phyloP scores from a whole-genome alignment of 2,113 vertebrate genomes.

The Sula dactylatra region DNA sequence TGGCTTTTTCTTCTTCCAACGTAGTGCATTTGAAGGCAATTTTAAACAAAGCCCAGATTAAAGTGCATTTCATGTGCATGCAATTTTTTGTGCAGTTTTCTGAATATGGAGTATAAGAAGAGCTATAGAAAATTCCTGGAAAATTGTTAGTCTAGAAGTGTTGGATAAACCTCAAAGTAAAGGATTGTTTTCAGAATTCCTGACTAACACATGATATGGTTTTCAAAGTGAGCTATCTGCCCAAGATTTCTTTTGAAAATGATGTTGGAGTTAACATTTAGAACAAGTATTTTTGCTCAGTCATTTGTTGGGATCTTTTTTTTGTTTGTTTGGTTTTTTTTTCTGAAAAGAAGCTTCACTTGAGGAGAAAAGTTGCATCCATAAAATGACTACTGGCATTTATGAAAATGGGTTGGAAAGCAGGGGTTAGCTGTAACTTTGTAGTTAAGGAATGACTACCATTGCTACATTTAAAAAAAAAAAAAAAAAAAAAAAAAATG shows the following conservation, averaged over 20 bases:
- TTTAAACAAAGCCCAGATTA: not conserved
- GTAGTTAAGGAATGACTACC: not conserved
- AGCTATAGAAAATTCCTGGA: not conserved
- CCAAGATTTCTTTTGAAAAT: not conserved
- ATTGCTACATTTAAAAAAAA: not conserved
- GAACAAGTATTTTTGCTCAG: not conserved
- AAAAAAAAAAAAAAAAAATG: too few species aligned
- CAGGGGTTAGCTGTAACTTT: not conserved
- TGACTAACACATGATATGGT: not conserved
- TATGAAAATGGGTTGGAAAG: not conserved
- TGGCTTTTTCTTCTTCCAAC: not conserved
- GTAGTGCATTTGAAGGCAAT: not conserved
- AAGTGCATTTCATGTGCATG: not conserved
- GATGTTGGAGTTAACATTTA: not conserved
- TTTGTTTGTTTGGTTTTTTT: not conserved
- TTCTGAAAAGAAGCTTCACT: not conserved
- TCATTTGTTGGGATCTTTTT: not conserved
- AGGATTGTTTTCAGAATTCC: not conserved
- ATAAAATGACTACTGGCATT: not conserved
- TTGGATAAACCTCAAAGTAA: not conserved
- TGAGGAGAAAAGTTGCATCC: not conserved
- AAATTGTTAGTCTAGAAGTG: not conserved
- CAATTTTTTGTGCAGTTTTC: not conserved
- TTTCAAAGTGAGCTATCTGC: not conserved
- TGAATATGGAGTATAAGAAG: not conserved